Base-by-base conservation (phyloP, 1,140 invertebrate genomes). In the Diorhabda carinulata region DNA sequence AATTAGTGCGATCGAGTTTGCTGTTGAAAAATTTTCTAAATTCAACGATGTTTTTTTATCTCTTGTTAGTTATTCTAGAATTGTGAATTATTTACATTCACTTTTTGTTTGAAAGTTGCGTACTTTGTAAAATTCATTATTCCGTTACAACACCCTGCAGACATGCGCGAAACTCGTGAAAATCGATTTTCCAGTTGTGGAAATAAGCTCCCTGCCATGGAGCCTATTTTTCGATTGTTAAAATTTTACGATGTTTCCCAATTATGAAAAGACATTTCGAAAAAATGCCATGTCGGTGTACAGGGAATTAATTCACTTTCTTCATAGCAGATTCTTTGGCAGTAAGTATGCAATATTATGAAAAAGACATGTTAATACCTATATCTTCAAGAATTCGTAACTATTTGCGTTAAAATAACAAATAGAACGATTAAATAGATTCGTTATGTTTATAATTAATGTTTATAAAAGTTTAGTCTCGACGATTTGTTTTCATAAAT, bases 261-360 rank as follows among this genome's bases (percentile, higher is more conserved):
- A 57, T 3, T 57, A 66, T 61, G 59, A 67, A 60, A 8, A 42
- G 9, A 63, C 57, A 8, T 52, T 57, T 41, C 58, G 43, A 58
- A 44, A 52, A 52, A n/a, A 68, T 57, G 60, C 61, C 5, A 72
- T 71, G 70, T 59, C 66, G 70, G 40, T 64, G 47, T 68, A 68
- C 61, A 66, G 58, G 57, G 64, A 69, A 61, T 42, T 72, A 42
- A 61, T 57, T 56, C 60, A 25, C 45, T 41, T 69, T 45, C 57
- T 72, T 47, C 61, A 67, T 7, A 43, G 44, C 25, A 57, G 70
- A 66, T 69, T 72, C 44, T 66, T 72, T 52, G 62, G 57, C 25
- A 67, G 70, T 72, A 61, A 72, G 70, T 72, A 56, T 60, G 4
- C 4, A 7, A 25, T 7, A 3, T 60, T 8, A 44, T 65, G n/a